Base-by-base conservation (phyloP, 2,888 invertebrate genomes). In the Mesoligia furuncula region DNA sequence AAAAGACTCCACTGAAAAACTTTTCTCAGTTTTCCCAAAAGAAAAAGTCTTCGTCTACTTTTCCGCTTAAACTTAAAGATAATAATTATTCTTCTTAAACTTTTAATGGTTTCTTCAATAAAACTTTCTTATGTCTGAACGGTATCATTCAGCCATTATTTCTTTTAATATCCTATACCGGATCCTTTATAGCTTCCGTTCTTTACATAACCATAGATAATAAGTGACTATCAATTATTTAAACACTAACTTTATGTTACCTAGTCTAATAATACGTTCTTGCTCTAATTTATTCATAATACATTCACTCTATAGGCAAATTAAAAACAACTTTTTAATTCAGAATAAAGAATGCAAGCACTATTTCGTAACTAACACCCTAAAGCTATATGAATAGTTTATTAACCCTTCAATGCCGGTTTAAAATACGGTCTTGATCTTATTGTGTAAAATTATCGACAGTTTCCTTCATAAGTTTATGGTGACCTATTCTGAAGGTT, bases 281-380 rank as follows among this genome's bases (percentile, higher is more conserved):
- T 62, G 59, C 54, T 27, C 36, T 65, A 75, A 75, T 81, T 24
- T 57, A 81, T 73, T 70, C 59, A 57, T 64, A 31, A 73, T 61
- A 51, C 36, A 27, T 74, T 73, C 66, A 62, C 45, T 77, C 31
- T 48, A 24, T 17, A 36, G 24, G n/a, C 62, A 13, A 51, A 24
- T 39, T 70, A 20, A 9, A 51, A 75, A 73, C 72, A 31, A 85
- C 62, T 70, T 75, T 85, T 85, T 69, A 75, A 75, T 71, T 77
- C 64, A 48, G 27, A 48, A 57, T 80, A 67, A 70, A 64, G 6
- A 69, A 72, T 70, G 20, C 13, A 17, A 27, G 24, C 9, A 42
- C 20, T 45, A 51, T 77, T 81, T 72, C 42, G 9, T 15, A 57
- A 80, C 11, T 4, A 57, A 59, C 27, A 62, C 36, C 61, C 17